Evolutionary conservation across 2,888 invertebrate species (phyloP).

Genomic region (Altica lythri): DNA sequence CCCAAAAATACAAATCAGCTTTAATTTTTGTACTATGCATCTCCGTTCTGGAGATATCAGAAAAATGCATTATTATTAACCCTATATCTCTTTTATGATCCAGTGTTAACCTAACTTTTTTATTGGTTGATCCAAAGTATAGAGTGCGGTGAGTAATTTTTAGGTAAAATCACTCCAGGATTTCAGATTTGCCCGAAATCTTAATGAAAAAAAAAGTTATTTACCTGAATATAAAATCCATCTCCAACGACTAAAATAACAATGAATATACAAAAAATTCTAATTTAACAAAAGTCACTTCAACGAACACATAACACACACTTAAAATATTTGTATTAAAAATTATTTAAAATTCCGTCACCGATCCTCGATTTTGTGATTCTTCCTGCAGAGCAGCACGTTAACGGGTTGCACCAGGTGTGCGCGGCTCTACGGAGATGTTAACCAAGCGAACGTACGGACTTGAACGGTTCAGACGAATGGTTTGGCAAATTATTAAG

Average conservation of each 20-base stretch:
- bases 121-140: too few species aligned
- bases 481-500: slow-evolving; percentile 18
- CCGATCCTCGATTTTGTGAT: too few species aligned
- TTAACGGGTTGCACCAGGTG: slow-evolving; percentile 9
- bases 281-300: background rate
- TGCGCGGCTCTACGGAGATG: slow-evolving; percentile 18
- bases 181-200: background rate
- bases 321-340: background rate
- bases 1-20: too few species aligned
- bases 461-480: slow-evolving; percentile 20
- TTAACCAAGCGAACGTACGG: slow-evolving; percentile 10
- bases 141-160: too few species aligned
- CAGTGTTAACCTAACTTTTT: too few species aligned
- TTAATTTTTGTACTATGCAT: too few species aligned
- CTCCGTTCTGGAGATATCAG: background rate
- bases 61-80: too few species aligned
- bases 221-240: slow-evolving; percentile 8
- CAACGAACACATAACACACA: slow-evolving; percentile 9
- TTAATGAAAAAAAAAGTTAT: background rate
- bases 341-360: too few species aligned
- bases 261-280: background rate
- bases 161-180: background rate
- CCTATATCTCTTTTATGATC: too few species aligned
- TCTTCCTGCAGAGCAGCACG: background rate
- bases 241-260: background rate